A percentile compares a stretch with the other conserved stretches of the same genome.
phyloP scores from a whole-genome alignment of 1,140 invertebrate species.

The Chironomus tepperi region DNA sequence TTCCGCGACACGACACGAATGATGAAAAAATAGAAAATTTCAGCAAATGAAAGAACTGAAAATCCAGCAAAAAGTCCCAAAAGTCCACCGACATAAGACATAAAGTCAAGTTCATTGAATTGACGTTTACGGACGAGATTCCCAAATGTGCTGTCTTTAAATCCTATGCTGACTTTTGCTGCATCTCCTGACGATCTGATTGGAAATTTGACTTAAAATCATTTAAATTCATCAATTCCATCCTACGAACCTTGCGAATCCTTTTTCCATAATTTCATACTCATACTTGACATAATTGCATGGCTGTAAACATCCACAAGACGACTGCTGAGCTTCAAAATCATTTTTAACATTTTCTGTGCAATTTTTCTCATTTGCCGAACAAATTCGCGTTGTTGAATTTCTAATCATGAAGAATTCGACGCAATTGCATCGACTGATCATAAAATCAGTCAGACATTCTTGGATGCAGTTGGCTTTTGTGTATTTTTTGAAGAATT shows the following conservation, averaged over 20 bases:
- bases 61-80: not conserved
- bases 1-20: no score
- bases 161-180: no score
- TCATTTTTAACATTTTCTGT: not conserved
- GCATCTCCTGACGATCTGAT: no score
- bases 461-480: not conserved
- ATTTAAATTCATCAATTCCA: no score
- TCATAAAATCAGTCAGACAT: not conserved
- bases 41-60: not conserved
- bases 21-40: not conserved
- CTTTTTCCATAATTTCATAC: no score
- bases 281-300: not conserved
- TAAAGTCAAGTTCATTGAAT: not conserved
- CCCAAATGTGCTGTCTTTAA: no score
- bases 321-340: not conserved
- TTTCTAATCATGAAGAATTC: not conserved
- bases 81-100: not conserved
- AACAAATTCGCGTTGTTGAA: not conserved
- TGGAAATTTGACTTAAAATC: no score
- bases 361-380: not conserved
- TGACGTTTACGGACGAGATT: not conserved
- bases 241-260: no score
- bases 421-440: not conserved
- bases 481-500: slow-evolving; percentile 59
- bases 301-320: not conserved